A percentile compares a stretch with the other conserved stretches of the same genome.
phyloP scores from a whole-genome alignment of 92 coral and sea anemone species.

The Epizoanthus fatuus region DNA sequence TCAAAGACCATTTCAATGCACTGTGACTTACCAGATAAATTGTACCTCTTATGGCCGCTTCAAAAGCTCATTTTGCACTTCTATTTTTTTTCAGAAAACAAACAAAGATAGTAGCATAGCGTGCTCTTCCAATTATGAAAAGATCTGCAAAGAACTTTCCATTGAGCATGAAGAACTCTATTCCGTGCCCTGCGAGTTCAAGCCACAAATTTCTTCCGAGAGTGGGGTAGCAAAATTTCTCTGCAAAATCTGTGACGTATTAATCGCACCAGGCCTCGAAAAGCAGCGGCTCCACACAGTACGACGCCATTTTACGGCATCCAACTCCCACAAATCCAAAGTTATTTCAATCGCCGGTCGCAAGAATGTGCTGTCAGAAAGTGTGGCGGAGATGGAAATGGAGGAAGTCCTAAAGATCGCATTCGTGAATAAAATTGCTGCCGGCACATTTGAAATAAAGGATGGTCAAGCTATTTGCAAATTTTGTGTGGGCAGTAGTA shows the following conservation, averaged over 20 bases:
- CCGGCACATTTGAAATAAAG: constrained; percentile 47
- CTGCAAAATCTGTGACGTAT: constrained; percentile 50
- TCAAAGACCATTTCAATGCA: too few species aligned
- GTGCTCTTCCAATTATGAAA: too few species aligned
- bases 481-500: constrained; percentile 41
- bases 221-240: constrained; percentile 31
- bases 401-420: constrained; percentile 52
- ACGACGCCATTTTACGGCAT: constrained; percentile 52
- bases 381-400: constrained; percentile 55
- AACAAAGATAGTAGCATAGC: too few species aligned
- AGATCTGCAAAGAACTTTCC: constrained; percentile 46
- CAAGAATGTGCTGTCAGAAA: constrained; percentile 35
- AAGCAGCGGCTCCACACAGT: constrained; percentile 38
- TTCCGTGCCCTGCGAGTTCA: constrained; percentile 51
- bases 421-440: constrained; percentile 38
- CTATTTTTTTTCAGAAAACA: too few species aligned
- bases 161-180: constrained; percentile 36
- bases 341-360: constrained; percentile 53
- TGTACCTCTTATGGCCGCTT: too few species aligned
- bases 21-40: too few species aligned
- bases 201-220: constrained; percentile 42
- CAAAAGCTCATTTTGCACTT: too few species aligned
- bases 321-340: constrained; percentile 45
- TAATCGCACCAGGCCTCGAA: constrained; percentile 31
- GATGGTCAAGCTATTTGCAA: constrained; percentile 33